These are phyloP conservation scores for Otocyon megalotis DNA, from an alignment of 2,113 vertebrate species.

Conservation along the genomic window DNA sequence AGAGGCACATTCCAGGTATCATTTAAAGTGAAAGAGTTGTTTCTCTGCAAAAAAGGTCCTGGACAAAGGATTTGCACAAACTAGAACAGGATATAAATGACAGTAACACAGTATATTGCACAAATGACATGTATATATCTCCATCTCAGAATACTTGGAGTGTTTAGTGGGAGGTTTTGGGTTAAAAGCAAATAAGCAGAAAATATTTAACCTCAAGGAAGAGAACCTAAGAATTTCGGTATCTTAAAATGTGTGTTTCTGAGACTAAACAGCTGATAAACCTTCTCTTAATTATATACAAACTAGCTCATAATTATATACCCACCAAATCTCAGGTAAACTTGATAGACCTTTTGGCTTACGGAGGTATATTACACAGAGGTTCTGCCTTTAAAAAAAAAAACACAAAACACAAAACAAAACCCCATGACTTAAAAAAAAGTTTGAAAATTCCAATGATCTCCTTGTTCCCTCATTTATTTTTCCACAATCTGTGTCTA, in stretches of 20 bases:
- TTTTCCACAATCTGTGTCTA: conserved; percentile 21
- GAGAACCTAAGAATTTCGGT: neutral
- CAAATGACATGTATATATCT: neutral
- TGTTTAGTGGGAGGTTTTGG: neutral
- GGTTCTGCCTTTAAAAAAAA: neutral
- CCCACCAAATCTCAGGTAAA: neutral
- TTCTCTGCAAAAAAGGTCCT: neutral
- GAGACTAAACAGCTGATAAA: conserved; percentile 60
- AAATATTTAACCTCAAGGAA: conserved; percentile 23
- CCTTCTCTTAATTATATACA: conserved; percentile 48
- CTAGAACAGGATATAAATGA: neutral
- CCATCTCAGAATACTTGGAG: neutral
- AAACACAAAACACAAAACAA: neutral
- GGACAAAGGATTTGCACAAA: neutral
- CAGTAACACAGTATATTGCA: neutral
- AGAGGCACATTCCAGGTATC: neutral
- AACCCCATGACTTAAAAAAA: neutral
- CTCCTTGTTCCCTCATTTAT: conserved; percentile 5
- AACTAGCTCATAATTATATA: conserved; percentile 34
- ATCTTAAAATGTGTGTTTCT: conserved; percentile 34
- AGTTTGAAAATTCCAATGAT: neutral
- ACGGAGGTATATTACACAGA: neutral
- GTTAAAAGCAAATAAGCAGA: neutral
- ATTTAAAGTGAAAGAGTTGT: neutral
- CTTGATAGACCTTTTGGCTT: neutral